Conservation (phyloP, 1,140 invertebrate genomes). For the Coenobita brevimanus region DNA sequence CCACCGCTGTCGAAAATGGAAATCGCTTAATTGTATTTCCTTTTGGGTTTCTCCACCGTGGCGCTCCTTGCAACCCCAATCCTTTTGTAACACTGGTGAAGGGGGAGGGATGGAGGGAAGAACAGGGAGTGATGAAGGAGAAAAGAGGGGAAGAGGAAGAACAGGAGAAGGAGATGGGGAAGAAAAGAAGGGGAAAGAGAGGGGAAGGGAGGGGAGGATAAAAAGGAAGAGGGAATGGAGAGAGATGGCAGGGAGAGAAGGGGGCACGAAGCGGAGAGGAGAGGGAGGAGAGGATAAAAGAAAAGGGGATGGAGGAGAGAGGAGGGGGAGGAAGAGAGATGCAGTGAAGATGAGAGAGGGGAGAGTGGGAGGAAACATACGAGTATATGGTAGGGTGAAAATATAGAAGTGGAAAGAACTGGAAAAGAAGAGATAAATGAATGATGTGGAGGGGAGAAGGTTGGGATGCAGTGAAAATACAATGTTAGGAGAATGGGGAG, state of each 20-base stretch:
- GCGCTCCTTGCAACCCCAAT: too few species aligned
- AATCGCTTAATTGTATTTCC: too few species aligned
- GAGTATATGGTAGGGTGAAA: not conserved
- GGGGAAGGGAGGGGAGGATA: too few species aligned
- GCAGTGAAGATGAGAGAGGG: not conserved
- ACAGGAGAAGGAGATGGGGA: not conserved
- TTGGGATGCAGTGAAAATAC: too few species aligned
- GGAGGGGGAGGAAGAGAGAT: not conserved
- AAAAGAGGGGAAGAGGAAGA: not conserved
- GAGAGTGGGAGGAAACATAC: too few species aligned
- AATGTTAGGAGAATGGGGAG: too few species aligned
- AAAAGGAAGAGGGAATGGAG: not conserved
- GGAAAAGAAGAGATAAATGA: not conserved
- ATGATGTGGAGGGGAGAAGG: not conserved
- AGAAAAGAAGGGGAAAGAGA: slow-evolving; percentile 3
- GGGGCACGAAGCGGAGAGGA: not conserved
- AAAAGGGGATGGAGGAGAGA: not conserved
- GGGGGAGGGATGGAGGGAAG: slow-evolving; percentile 5
- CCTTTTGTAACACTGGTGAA: not conserved
- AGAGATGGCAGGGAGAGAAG: not conserved
- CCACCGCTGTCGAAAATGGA: too few species aligned
- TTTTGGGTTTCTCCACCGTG: too few species aligned
- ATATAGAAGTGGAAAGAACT: too few species aligned
- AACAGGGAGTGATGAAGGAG: too few species aligned
- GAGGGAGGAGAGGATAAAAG: too few species aligned